A percentile compares a stretch with the other conserved stretches of the same genome.
phyloP scores from a whole-genome alignment of 2,888 invertebrate species.

The Noctua pronuba region DNA sequence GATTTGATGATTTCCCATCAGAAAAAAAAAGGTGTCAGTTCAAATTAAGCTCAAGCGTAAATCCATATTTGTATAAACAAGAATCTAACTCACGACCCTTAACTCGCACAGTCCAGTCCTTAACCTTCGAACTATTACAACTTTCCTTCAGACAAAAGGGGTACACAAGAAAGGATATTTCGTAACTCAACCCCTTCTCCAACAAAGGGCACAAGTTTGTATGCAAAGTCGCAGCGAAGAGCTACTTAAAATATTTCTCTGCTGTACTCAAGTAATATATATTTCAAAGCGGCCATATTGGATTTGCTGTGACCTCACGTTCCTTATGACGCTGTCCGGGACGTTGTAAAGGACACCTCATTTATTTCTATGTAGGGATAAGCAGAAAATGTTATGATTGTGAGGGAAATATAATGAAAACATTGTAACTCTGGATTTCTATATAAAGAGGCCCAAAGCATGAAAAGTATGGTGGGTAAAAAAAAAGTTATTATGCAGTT shows the following conservation, averaged over 20 bases:
- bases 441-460: not conserved
- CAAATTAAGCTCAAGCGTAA: too few species aligned
- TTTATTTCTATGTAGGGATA: constrained; percentile 36
- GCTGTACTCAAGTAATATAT: constrained; percentile 6
- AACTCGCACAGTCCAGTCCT: not conserved
- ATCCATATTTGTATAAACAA: not conserved
- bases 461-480: not conserved
- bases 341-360: constrained; percentile 6
- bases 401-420: not conserved
- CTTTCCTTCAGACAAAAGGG: not conserved
- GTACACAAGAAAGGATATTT: not conserved
- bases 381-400: not conserved
- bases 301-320: constrained; percentile 54
- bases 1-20: too few species aligned
- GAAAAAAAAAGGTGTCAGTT: too few species aligned
- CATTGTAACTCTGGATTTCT: not conserved
- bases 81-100: not conserved
- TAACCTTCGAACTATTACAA: not conserved
- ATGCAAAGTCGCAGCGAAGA: constrained; percentile 5
- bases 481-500: not conserved
- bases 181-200: not conserved
- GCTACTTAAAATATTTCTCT: constrained; percentile 30
- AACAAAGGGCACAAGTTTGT: constrained; percentile 33
- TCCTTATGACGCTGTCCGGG: constrained; percentile 23
- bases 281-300: constrained; percentile 49